Percentiles rank a stretch among this genome's conserved stretches.
phyloP scores from a whole-genome alignment of 2,888 invertebrate genomes.

The Hirtodrosophila confusa region DNA sequence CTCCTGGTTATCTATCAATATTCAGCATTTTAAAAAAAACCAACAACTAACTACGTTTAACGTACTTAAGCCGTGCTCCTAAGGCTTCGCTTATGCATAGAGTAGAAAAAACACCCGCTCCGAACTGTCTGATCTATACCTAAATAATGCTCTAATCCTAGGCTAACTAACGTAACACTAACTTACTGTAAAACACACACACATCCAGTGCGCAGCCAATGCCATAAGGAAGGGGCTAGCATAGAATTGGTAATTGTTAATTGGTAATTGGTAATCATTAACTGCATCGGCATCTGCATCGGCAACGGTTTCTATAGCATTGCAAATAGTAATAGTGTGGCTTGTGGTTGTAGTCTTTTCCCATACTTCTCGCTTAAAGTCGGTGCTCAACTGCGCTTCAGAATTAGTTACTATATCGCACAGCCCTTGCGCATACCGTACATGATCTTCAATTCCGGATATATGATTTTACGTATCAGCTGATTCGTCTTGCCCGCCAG shows the following conservation, averaged over 20 bases:
- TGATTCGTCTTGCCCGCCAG: slow-evolving; percentile 91
- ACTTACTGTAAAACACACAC: slow-evolving; percentile 51
- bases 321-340: slow-evolving; percentile 64
- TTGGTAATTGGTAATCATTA: slow-evolving; percentile 11
- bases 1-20: slow-evolving; percentile 39
- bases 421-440: slow-evolving; percentile 92
- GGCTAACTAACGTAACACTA: slow-evolving; percentile 48
- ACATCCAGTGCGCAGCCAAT: slow-evolving; percentile 47
- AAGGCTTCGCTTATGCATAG: slow-evolving; percentile 57
- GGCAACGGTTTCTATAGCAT: slow-evolving; percentile 55
- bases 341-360: slow-evolving; percentile 61
- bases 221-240: slow-evolving; percentile 34
- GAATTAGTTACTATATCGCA: slow-evolving; percentile 88
- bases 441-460: slow-evolving; percentile 93
- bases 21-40: slow-evolving; percentile 49
- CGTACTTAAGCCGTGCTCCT: slow-evolving; percentile 72
- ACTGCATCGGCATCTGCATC: slow-evolving; percentile 23
- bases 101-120: slow-evolving; percentile 51
- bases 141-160: slow-evolving; percentile 58
- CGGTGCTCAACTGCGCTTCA: slow-evolving; percentile 69
- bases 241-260: slow-evolving; percentile 15
- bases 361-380: slow-evolving; percentile 43
- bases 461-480: slow-evolving; percentile 91
- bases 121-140: slow-evolving; percentile 35
- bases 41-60: slow-evolving; percentile 68